Evolutionary conservation across 2,797 vertebrate species (phyloP), one percentile per base, ranked within the genome.

Genomic region (Phaenicophaeus curvirostris): DNA sequence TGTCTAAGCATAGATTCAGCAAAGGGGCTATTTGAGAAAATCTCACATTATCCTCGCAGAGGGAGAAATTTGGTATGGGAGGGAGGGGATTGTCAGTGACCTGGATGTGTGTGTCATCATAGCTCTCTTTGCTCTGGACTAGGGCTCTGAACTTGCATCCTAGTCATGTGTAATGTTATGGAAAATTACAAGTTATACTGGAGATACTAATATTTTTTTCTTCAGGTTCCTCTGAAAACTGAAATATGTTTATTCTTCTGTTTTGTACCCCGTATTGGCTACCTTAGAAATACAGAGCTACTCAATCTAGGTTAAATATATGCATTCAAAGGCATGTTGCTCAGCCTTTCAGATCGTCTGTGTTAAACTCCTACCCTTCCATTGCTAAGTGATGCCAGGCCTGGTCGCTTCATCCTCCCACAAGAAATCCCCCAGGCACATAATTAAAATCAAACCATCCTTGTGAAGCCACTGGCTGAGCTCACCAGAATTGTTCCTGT

Each of bases 381-480:
- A 71, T 51, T 84, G 48, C 53, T 67, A 65, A 68, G 68, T 65
- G 67, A 89, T 90, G 88, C 83, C 94, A 93, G 63, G 71, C 21
- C 21, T 46, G 42, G 37, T 87, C 86, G 44, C 74, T 96, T 93
- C 53, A 79, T 94, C 74, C n/a, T 94, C 74, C 69, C 77, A 77
- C 77, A 74, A 79, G 63, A 94, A 94, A 93, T 91, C 46, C 85
- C 80, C 50, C 57, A 85, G 87, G 80, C 73, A 74, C 31, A 4
- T 76, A 79, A 90, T 90, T 94, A 95, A 95, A 95, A 87, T 53
- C 39, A 57, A 89, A 31, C 33, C 35, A 50, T 88, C 74, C 77
- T 93, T 78, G 23, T 74, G 39, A 79, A 87, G 65, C 66, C 53
- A 54, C 74, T 82, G 87, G 37, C 83, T 7, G 10, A 65, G 59